Evolutionary conservation across 2,113 vertebrate species (phyloP), one percentile per base, ranked within the genome.

Genomic region (Salvelinus fontinalis): DNA sequence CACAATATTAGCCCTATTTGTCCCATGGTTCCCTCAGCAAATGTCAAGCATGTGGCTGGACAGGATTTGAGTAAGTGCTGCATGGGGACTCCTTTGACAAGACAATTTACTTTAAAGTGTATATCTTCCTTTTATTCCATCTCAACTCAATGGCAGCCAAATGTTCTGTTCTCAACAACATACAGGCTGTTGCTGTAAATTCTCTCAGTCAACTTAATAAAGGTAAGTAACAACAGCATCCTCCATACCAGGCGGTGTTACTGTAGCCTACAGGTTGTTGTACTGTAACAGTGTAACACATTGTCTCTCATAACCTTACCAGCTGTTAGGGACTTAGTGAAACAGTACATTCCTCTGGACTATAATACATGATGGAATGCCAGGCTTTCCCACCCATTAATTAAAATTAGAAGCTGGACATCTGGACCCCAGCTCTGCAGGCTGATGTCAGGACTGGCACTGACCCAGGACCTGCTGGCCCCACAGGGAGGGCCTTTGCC

Each of bases 401-500:
- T 88, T 77, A 81, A 83, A 89, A 79, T 74, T 77, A 79, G 78
- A 77, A 84, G 62, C 1, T 18, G 49, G 71, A 75, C 88, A 83
- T 86, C 83, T 85, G 80, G 81, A n/a, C 74, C 75, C 70, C 82
- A 27, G 70, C 94, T 70, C 34, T 26, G 92, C 92, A 92, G 90
- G 92, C 91, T 94, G 95, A 96, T 94, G 93, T 95, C 93, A 95
- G 93, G 83, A 73, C 91, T 95, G 95, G 95, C 93, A 80, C 22
- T n/a, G 77, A 75, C 92, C 94, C 95, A 95, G 86, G 85, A 71
- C 75, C 76, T 75, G 1, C 0, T 18, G 85, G 93, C 93, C 94
- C 94, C 95, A 91, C 87, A 0, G 95, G 94, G 95, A 96, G 91
- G 39, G 85, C 91, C 89, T 91, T 87, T 75, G 85, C 92, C 4